Evolutionary conservation across 2,888 invertebrate species (phyloP).

Genomic region (Phortica okadai): DNA sequence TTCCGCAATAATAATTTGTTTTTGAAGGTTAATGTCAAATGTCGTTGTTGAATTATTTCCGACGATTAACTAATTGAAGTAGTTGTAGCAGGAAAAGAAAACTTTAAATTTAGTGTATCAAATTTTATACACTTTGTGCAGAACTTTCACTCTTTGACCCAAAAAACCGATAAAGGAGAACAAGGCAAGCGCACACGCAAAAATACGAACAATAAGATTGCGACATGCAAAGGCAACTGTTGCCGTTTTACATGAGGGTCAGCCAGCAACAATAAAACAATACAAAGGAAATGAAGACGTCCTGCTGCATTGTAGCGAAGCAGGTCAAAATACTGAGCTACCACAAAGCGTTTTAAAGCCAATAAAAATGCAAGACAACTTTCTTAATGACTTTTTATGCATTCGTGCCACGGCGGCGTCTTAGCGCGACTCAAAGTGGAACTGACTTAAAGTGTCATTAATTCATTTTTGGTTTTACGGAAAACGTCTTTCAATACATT

Average conservation of each 20-base stretch:
- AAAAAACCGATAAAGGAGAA: background rate
- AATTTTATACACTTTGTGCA: background rate
- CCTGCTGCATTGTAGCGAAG: conserved; percentile 7
- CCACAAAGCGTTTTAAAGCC: no score
- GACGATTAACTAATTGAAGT: background rate
- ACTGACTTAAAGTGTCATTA: conserved; percentile 7
- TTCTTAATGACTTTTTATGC: no score
- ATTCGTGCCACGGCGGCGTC: no score
- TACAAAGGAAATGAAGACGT: conserved; percentile 13
- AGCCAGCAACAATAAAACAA: background rate
- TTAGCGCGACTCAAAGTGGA: no score
- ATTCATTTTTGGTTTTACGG: background rate
- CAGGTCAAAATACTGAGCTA: no score
- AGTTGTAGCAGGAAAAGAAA: no score
- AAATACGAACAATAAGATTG: conserved; percentile 13
- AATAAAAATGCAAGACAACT: no score
- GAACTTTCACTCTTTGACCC: conserved; percentile 32
- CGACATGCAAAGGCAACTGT: conserved; percentile 14
- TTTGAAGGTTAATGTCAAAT: background rate
- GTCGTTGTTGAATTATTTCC: no score
- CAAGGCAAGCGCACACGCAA: background rate
- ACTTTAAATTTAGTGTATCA: no score
- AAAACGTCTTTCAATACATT: background rate
- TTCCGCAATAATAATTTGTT: background rate
- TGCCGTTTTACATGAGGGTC: conserved; percentile 16